Conservation (phyloP, 2,113 vertebrate species). For the Plotosus lineatus region DNA sequence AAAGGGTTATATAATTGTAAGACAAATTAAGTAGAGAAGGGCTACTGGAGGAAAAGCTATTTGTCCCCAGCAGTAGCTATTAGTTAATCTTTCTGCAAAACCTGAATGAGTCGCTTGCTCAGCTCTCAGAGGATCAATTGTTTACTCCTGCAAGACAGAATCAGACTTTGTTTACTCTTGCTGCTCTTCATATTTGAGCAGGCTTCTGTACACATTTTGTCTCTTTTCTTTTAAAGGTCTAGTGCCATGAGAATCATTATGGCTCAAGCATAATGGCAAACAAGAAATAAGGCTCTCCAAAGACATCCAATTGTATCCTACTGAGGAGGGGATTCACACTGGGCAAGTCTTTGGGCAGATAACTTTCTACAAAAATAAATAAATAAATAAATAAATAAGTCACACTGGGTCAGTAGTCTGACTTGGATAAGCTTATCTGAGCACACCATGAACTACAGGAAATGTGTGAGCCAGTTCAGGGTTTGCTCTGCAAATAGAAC, state of each 20-base stretch:
- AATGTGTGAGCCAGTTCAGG: constrained; percentile 1
- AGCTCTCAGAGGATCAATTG: constrained; percentile 37
- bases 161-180: constrained; percentile 40
- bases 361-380: constrained; percentile 45
- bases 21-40: constrained; percentile 21
- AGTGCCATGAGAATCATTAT: constrained; percentile 54
- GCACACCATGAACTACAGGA: constrained; percentile 4
- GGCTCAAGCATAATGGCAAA: constrained; percentile 52
- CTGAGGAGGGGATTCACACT: constrained; percentile 25
- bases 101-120: constrained; percentile 29
- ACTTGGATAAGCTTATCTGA: constrained; percentile 22
- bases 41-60: no score
- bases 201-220: constrained; percentile 47
- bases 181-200: constrained; percentile 34
- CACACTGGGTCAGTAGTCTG: constrained; percentile 37
- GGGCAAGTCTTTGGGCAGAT: constrained; percentile 15
- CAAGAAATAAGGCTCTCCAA: constrained; percentile 38
- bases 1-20: neutral
- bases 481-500: neutral
- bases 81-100: neutral
- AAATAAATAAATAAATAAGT: no score
- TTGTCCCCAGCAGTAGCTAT: neutral
- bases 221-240: constrained; percentile 56
- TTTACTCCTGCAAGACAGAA: constrained; percentile 54
- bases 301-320: constrained; percentile 37